These are phyloP conservation scores for Phylloscopus whistleri DNA, from an alignment of 2,113 vertebrate genomes.

Conservation along the genomic window DNA sequence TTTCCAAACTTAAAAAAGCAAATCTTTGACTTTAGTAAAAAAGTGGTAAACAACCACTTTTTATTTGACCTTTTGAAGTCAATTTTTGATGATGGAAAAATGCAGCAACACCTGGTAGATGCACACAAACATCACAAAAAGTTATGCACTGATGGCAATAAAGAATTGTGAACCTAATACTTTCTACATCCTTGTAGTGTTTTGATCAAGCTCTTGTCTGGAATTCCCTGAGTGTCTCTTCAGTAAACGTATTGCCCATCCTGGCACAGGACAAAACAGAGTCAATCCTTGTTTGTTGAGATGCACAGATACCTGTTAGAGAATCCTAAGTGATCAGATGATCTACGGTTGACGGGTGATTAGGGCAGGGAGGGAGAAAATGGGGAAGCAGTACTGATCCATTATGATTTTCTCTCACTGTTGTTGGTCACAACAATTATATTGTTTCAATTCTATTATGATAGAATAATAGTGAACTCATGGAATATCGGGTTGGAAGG, in stretches of 20 bases:
- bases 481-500: neutral
- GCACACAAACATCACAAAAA: neutral
- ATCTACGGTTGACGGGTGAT: neutral
- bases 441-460: neutral
- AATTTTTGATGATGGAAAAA: neutral
- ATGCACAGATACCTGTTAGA: neutral
- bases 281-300: neutral
- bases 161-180: neutral
- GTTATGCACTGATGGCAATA: neutral
- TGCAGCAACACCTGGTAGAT: neutral
- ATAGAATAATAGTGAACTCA: neutral
- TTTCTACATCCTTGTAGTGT: neutral
- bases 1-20: neutral
- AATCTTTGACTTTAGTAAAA: neutral
- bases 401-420: neutral
- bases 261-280: neutral
- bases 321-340: neutral
- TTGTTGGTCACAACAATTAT: neutral
- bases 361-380: neutral
- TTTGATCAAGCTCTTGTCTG: neutral
- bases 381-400: neutral
- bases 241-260: neutral
- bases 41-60: neutral
- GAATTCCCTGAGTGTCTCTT: neutral
- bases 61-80: neutral